These are phyloP conservation scores for Aricia artaxerxes DNA, from an alignment of 2,888 invertebrate species.

Conservation along the genomic window DNA sequence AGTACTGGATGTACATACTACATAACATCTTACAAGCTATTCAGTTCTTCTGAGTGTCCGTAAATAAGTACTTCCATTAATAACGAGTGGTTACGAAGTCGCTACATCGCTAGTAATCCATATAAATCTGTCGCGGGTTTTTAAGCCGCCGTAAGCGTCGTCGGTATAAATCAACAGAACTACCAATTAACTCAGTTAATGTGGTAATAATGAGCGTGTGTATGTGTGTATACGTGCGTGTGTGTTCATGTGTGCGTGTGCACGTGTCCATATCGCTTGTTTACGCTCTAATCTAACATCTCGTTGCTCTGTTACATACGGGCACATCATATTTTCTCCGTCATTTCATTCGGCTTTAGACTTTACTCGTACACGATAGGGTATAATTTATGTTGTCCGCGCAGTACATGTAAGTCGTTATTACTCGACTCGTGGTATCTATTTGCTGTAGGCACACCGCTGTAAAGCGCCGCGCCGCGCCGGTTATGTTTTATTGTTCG, in stretches of 20 bases:
- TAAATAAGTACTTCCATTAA: not conserved
- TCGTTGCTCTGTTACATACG: constrained; percentile 44
- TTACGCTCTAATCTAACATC: constrained; percentile 54
- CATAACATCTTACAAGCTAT: too few species aligned
- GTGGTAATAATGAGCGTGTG: constrained; percentile 23
- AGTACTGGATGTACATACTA: not conserved
- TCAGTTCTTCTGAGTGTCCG: not conserved
- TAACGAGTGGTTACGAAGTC: not conserved
- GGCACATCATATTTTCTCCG: not conserved
- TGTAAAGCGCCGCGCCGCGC: constrained; percentile 44
- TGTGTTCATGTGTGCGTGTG: constrained; percentile 32
- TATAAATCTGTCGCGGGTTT: constrained; percentile 17
- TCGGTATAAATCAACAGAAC: constrained; percentile 25
- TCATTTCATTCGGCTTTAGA: not conserved
- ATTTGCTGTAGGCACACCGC: constrained; percentile 48
- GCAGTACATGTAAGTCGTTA: constrained; percentile 32
- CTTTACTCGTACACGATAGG: not conserved
- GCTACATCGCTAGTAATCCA: not conserved
- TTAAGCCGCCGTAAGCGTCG: not conserved
- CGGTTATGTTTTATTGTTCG: constrained; percentile 48
- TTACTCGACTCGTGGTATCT: constrained; percentile 31
- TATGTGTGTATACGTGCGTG: not conserved
- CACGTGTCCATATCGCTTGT: constrained; percentile 53
- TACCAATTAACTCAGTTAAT: constrained; percentile 30
- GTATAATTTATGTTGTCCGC: not conserved